Evolutionary conservation across 2,797 vertebrate species (phyloP).

Genomic region (Gymnoscopelus braueri): DNA sequence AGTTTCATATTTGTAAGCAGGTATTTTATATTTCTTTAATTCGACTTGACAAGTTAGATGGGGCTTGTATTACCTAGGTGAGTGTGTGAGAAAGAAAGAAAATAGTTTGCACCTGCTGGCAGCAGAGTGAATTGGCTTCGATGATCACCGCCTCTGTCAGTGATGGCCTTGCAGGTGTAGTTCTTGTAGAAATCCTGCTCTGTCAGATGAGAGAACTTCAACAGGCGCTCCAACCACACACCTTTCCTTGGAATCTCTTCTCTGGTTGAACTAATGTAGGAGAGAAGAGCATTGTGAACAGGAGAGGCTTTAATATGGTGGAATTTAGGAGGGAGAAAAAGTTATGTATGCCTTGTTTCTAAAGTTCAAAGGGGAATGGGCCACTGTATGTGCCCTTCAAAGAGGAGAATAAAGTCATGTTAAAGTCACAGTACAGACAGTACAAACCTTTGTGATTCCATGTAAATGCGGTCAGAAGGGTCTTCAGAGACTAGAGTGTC

Average conservation of each 20-base stretch:
- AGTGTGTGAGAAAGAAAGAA: not conserved
- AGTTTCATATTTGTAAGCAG: no score
- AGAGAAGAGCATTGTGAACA: not conserved
- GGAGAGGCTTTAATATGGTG: not conserved
- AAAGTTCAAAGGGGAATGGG: no score
- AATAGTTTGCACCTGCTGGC: slow-evolving; percentile 73
- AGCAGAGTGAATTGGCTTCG: slow-evolving; percentile 75
- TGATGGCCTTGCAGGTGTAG: slow-evolving; percentile 79
- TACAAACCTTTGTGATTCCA: slow-evolving; percentile 44
- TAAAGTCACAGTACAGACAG: not conserved
- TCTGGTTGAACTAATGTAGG: slow-evolving; percentile 15
- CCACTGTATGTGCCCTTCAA: not conserved
- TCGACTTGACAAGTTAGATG: not conserved
- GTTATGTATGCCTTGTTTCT: no score
- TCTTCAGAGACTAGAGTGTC: rapidly evolving
- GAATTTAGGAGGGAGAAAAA: no score
- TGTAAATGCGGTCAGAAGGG: slow-evolving; percentile 37
- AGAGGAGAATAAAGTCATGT: not conserved
- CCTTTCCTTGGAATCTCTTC: slow-evolving; percentile 41
- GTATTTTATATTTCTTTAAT: no score
- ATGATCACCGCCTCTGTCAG: slow-evolving; percentile 3
- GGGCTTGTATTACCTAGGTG: not conserved
- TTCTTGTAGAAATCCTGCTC: slow-evolving; percentile 79
- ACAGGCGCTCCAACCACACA: slow-evolving; percentile 50
- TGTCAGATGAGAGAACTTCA: slow-evolving; percentile 79